A percentile compares a stretch with the other conserved stretches of the same genome.
Conservation (phyloP, 1,140 invertebrate species). For the Scaptomyza pallida region DNA sequence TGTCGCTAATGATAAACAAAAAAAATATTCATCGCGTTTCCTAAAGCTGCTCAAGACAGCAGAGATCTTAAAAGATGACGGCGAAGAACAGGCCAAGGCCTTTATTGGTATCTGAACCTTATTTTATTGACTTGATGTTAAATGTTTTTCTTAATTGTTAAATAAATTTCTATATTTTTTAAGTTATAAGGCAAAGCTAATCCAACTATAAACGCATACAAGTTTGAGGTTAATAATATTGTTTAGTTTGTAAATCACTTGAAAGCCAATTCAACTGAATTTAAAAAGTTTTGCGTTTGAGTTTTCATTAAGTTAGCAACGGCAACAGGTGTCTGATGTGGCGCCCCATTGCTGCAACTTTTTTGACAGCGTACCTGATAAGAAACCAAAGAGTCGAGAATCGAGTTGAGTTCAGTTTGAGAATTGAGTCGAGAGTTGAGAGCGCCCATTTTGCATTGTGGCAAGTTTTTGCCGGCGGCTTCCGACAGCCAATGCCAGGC, state of each 20-base stretch:
- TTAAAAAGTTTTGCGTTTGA: conserved; percentile 49
- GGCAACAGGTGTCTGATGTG: conserved; percentile 44
- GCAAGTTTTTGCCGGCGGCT: conserved; percentile 74
- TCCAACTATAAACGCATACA: no score
- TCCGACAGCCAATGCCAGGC: conserved; percentile 67
- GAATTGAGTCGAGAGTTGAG: conserved; percentile 10
- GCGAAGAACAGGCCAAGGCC: conserved; percentile 52
- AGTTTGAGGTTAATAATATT: neutral
- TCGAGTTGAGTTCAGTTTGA: conserved; percentile 9
- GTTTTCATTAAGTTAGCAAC: conserved; percentile 38
- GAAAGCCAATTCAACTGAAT: conserved; percentile 20
- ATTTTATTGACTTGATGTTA: neutral
- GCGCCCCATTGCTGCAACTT: conserved; percentile 9
- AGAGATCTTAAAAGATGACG: conserved; percentile 59
- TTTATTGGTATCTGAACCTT: conserved; percentile 29
- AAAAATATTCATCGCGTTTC: conserved; percentile 54
- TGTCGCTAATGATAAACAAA: neutral
- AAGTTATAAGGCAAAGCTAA: no score
- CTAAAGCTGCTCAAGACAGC: conserved; percentile 63
- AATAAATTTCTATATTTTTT: no score
- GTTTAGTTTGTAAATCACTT: neutral
- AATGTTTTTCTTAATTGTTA: no score
- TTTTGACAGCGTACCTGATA: conserved; percentile 46
- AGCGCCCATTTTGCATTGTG: conserved; percentile 46
- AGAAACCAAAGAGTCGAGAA: conserved; percentile 23